Evolutionary conservation across 2,888 invertebrate species (phyloP).

Genomic region (Electrophaes corylata): DNA sequence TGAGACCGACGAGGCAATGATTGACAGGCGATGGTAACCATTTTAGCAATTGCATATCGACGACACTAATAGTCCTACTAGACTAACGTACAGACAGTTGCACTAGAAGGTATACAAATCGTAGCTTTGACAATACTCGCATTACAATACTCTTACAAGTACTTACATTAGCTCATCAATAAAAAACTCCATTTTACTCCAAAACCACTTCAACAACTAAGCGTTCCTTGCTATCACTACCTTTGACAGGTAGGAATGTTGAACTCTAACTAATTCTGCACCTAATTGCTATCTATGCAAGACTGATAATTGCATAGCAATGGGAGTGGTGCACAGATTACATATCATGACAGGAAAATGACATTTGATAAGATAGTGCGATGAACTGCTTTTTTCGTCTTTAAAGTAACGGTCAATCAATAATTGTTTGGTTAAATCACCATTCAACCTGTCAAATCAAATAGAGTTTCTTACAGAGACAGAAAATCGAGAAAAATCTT

Average conservation of each 20-base stretch:
- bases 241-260: slow-evolving; percentile 20
- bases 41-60: too few species aligned
- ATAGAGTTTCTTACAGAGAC: too few species aligned
- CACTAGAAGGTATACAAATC: too few species aligned
- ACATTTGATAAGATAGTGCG: slow-evolving; percentile 29
- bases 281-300: slow-evolving; percentile 25
- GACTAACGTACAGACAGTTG: too few species aligned
- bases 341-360: slow-evolving; percentile 32
- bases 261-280: slow-evolving; percentile 1
- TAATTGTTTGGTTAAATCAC: slow-evolving; percentile 5
- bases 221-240: slow-evolving; percentile 9
- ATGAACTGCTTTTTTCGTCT: slow-evolving; percentile 14
- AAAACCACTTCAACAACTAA: slow-evolving; percentile 18
- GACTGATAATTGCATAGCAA: slow-evolving; percentile 27
- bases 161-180: slow-evolving; percentile 41
- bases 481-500: too few species aligned
- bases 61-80: too few species aligned
- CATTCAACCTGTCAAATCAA: too few species aligned
- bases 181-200: slow-evolving; percentile 40
- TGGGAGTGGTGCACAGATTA: slow-evolving; percentile 15
- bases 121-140: too few species aligned
- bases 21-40: too few species aligned
- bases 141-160: too few species aligned
- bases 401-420: neutral
- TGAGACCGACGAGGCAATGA: too few species aligned